These are phyloP conservation scores for Rhinichthys osculus DNA, from an alignment of 2,797 vertebrate genomes.

Conservation along the genomic window DNA sequence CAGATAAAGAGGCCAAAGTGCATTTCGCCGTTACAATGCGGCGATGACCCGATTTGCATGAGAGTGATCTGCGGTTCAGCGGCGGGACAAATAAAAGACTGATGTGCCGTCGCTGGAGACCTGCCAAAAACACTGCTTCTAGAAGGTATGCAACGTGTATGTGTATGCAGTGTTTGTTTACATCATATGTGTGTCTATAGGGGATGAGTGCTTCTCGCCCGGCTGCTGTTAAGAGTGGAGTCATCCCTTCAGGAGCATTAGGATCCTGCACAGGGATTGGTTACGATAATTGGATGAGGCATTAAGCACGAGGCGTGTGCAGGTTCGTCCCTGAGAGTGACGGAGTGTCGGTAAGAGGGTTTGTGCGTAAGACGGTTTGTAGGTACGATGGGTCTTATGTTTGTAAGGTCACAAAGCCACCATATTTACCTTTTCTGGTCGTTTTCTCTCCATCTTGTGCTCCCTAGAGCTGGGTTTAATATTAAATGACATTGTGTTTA, in stretches of 20 bases:
- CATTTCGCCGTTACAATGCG: slow-evolving; percentile 66
- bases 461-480: not conserved
- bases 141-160: not conserved
- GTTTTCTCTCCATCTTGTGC: not conserved
- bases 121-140: slow-evolving; percentile 58
- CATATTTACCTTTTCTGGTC: not conserved
- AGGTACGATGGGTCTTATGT: slow-evolving; percentile 16
- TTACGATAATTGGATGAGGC: slow-evolving; percentile 48
- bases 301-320: slow-evolving; percentile 11
- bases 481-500: too few species aligned
- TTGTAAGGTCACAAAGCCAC: slow-evolving; percentile 27
- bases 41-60: slow-evolving; percentile 73
- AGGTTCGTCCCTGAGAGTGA: slow-evolving; percentile 24
- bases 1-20: slow-evolving; percentile 64
- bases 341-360: slow-evolving; percentile 1
- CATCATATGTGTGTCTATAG: slow-evolving; percentile 25
- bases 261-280: slow-evolving; percentile 41
- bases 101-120: slow-evolving; percentile 67
- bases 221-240: slow-evolving; percentile 59
- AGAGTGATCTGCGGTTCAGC: slow-evolving; percentile 41
- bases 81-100: slow-evolving; percentile 69
- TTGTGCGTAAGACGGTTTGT: slow-evolving; percentile 31
- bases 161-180: slow-evolving; percentile 26
- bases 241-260: slow-evolving; percentile 60
- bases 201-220: slow-evolving; percentile 66